A percentile compares a stretch with the other conserved stretches of the same genome.
phyloP scores from a whole-genome alignment of 2,113 vertebrate species.

The Natator depressus region DNA sequence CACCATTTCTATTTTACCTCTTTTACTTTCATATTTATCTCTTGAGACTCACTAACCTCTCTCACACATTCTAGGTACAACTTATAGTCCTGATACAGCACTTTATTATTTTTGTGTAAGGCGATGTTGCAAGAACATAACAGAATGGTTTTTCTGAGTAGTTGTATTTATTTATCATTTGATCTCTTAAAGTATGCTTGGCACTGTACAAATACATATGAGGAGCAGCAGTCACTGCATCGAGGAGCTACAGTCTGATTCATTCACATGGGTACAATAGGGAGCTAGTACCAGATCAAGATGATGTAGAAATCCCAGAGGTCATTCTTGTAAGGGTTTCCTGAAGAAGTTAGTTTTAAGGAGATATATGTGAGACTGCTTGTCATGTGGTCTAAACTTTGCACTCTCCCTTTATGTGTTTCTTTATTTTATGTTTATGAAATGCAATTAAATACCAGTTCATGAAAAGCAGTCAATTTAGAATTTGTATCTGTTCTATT shows the following conservation, averaged over 20 bases:
- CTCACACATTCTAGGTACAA: neutral
- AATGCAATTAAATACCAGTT: neutral
- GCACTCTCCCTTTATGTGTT: neutral
- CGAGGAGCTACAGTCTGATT: neutral
- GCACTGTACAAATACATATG: neutral
- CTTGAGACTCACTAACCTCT: neutral
- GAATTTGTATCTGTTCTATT: neutral
- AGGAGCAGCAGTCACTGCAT: neutral
- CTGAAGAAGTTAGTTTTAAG: neutral
- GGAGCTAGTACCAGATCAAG: neutral
- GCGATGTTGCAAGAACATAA: neutral
- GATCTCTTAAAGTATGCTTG: neutral
- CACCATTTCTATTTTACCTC: accelerated
- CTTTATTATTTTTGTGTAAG: neutral
- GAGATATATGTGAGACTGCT: neutral
- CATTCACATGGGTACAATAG: neutral
- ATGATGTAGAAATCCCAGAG: neutral
- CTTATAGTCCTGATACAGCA: neutral
- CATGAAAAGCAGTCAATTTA: neutral
- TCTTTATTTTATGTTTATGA: neutral
- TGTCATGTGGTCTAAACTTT: neutral
- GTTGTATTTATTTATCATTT: neutral
- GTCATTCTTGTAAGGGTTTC: neutral
- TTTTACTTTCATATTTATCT: neutral
- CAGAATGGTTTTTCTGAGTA: neutral